Evolutionary conservation across 2,113 vertebrate species (phyloP).

Genomic region (Plotosus lineatus): DNA sequence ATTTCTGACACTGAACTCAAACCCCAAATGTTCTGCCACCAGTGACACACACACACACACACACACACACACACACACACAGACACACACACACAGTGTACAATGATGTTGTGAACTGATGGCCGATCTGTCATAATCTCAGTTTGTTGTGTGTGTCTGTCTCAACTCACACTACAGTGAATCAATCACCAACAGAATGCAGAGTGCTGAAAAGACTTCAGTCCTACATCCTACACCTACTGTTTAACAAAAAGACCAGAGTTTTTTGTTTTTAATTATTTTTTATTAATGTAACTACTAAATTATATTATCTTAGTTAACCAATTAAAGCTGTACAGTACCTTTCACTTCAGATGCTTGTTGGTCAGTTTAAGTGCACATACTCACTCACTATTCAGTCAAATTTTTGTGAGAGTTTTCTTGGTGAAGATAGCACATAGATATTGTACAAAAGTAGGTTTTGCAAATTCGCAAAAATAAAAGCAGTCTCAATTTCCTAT

Average conservation of each 20-base stretch:
- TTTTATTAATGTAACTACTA: background rate
- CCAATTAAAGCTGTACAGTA: background rate
- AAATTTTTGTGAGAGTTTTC: background rate
- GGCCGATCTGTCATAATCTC: conserved; percentile 3
- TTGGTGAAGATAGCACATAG: background rate
- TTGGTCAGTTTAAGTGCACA: background rate
- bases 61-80: conserved; percentile 8
- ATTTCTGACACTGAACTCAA: background rate
- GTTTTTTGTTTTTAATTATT: background rate
- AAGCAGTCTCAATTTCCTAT: too few relatives aligned
- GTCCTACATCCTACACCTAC: background rate
- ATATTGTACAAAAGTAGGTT: background rate
- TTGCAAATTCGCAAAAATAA: background rate
- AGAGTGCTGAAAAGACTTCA: background rate
- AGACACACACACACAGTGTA: background rate
- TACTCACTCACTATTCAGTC: background rate
- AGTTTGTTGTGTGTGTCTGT: conserved; percentile 7
- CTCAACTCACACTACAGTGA: background rate
- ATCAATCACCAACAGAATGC: background rate
- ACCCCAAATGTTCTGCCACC: background rate
- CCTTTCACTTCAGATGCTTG: background rate
- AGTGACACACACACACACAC: background rate
- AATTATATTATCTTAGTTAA: background rate
- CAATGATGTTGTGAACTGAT: background rate
- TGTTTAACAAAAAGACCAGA: background rate